Evolutionary conservation across 1,140 invertebrate genomes (phyloP), one percentile per base, ranked within the genome.

Genomic region (Cylas formicarius): DNA sequence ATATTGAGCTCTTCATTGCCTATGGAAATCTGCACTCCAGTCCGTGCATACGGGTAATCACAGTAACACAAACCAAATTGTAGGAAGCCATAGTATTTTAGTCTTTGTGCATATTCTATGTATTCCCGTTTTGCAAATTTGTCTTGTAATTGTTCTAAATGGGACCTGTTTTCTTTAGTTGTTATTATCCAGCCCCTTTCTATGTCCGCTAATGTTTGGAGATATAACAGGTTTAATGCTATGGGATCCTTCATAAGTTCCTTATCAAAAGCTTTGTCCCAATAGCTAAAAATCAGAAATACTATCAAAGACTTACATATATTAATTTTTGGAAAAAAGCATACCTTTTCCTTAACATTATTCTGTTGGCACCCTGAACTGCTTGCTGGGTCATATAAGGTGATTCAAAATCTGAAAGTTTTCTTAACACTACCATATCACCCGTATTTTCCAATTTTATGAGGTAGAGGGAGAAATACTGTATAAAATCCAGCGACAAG

Each of bases 401-500:
- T 45, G 90, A 93, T 75, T 98, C 94, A 77, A 94, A 97, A 62
- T 96, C 83, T 69, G 95, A 87, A 17, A 97, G 67, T 63, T 86
- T 88, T 43, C 92, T 76, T 28, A 94, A 65, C 65, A 93, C 79
- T 74, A 75, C 76, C 55, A 78, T 67, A 61, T 82, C 76, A 56
- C 78, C 77, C 57, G 79, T 80, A 21, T 80, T 77, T 57, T 89
- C 81, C 62, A 82, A 82, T 57, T 77, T 77, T 52, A 91, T 78
- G 32, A 96, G 68, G 69, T 82, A 96, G 28, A 97, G 70, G 44
- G 87, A 84, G 76, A 96, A 96, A 68, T 90, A 95, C 56, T 80
- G 81, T 38, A 80, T 71, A 67, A 83, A 79, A 56, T 90, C 77
- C 46, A 78, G 73, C 47, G 84, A 75, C 50, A 95, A 68, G 59